These are phyloP conservation scores for Geotrypetes seraphini DNA, from an alignment of 2,797 vertebrate species.

Conservation along the genomic window DNA sequence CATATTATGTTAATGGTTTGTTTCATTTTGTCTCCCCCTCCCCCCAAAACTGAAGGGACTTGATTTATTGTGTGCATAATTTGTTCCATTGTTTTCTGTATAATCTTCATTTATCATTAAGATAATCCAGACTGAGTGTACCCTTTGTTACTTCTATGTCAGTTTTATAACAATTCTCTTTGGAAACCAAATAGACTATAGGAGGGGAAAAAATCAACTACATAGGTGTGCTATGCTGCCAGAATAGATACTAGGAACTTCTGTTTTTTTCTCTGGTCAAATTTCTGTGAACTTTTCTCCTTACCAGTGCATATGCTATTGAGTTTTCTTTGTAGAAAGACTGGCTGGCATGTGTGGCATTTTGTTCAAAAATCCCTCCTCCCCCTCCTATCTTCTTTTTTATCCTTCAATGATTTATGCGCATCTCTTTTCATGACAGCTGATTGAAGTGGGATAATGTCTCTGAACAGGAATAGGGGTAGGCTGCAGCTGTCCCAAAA, in stretches of 20 bases:
- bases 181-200: constrained; percentile 61
- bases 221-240: constrained; percentile 49
- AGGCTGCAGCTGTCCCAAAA: constrained; percentile 43
- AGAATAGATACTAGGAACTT: constrained; percentile 44
- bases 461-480: constrained; percentile 41
- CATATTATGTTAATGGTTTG: no score
- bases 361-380: constrained; percentile 30
- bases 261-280: constrained; percentile 32
- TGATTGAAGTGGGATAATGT: constrained; percentile 52
- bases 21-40: constrained; percentile 26
- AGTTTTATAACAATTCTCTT: constrained; percentile 75
- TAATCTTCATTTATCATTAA: constrained; percentile 40
- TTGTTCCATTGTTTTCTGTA: constrained; percentile 25
- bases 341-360: constrained; percentile 34
- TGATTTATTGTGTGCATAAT: constrained; percentile 20
- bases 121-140: constrained; percentile 45
- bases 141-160: constrained; percentile 86
- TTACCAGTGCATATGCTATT: constrained; percentile 1
- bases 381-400: constrained; percentile 39
- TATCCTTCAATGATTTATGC: constrained; percentile 50
- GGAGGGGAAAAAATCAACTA: no score
- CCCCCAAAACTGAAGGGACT: constrained; percentile 17
- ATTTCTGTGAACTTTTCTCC: constrained; percentile 14
- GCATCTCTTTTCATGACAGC: constrained; percentile 49
- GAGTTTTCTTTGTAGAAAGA: constrained; percentile 29